Conservation (phyloP, 1,140 invertebrate genomes). For the Vollenhovia emeryi region DNA sequence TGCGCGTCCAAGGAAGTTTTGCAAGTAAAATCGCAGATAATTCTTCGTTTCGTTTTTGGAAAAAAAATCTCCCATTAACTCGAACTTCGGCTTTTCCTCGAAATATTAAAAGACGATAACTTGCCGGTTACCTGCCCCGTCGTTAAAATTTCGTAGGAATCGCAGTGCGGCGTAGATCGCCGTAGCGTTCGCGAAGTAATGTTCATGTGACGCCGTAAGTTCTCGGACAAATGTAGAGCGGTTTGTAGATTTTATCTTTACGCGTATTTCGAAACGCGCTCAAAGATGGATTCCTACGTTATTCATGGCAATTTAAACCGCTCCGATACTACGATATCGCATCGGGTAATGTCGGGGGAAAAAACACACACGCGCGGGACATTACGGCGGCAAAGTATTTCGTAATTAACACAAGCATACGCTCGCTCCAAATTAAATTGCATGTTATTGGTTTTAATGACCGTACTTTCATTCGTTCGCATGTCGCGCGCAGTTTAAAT, state of each 20-base stretch:
- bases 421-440: slow-evolving; percentile 37
- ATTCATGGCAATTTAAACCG: slow-evolving; percentile 11
- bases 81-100: not conserved
- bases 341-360: not conserved
- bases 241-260: not conserved
- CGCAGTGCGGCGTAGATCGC: not conserved
- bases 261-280: not conserved
- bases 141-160: not conserved
- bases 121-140: not conserved
- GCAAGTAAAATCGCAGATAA: slow-evolving; percentile 27
- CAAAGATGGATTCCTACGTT: not conserved
- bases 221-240: not conserved
- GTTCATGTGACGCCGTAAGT: not conserved
- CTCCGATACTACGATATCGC: not conserved
- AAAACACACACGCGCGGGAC: not conserved
- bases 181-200: not conserved
- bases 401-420: slow-evolving; percentile 40
- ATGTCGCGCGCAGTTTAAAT: slow-evolving; percentile 43
- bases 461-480: slow-evolving; percentile 1
- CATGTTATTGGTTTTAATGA: slow-evolving; percentile 47
- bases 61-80: not conserved
- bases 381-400: slow-evolving; percentile 35
- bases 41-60: not conserved
- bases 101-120: not conserved
- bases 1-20: not conserved